Conservation (phyloP, 1,140 invertebrate species). For the Geopemphigus sp. region DNA sequence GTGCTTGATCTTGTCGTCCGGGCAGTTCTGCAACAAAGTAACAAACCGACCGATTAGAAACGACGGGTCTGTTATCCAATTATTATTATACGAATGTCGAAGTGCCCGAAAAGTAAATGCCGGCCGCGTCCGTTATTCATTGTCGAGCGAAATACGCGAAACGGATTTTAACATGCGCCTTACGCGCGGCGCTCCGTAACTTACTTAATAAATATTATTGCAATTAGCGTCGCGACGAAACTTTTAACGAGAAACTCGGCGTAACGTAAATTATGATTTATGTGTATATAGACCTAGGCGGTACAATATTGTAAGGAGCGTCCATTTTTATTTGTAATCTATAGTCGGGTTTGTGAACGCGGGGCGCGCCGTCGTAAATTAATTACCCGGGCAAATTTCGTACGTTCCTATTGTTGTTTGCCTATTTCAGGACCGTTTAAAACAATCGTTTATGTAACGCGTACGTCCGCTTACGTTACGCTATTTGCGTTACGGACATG, state of each 20-base stretch:
- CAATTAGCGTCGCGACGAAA: not conserved
- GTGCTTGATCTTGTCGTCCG: not conserved
- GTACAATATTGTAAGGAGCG: not conserved
- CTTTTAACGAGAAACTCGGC: not conserved
- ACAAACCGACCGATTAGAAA: not conserved
- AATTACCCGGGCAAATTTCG: no score
- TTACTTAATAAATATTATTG: not conserved
- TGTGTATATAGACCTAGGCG: not conserved
- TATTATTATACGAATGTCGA: not conserved
- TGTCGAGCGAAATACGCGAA: not conserved
- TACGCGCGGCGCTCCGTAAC: not conserved
- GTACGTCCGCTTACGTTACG: no score
- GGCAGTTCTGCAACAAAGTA: constrained; percentile 29
- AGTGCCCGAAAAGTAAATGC: no score
- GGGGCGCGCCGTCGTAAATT: no score
- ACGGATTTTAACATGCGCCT: not conserved
- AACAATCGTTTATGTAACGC: no score
- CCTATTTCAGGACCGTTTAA: no score
- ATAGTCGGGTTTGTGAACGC: no score
- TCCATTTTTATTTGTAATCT: no score
- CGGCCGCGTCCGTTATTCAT: no score
- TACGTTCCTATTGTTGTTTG: no score
- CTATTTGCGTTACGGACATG: no score
- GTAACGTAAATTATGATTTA: not conserved
- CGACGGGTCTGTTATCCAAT: not conserved